Evolutionary conservation across 2,113 vertebrate species (phyloP).

Genomic region (Bubo scandiacus): DNA sequence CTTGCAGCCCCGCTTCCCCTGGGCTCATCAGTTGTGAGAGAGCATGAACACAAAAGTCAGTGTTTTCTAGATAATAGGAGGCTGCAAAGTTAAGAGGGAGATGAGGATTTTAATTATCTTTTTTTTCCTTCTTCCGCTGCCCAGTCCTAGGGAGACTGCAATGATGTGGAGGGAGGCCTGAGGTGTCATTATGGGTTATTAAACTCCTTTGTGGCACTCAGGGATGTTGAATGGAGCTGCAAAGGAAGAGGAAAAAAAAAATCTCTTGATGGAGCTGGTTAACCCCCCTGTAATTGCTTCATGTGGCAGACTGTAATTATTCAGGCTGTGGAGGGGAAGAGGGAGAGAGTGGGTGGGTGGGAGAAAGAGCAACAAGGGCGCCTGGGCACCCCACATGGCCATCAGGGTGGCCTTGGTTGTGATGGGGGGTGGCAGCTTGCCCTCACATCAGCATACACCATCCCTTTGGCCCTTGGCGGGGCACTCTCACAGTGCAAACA

Average conservation of each 20-base stretch:
- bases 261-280: not conserved
- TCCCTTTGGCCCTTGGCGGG: not conserved
- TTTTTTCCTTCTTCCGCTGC: not conserved
- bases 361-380: not conserved
- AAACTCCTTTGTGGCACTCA: conserved; percentile 31
- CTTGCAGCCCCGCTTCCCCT: not conserved
- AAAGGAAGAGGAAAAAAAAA: not conserved
- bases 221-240: conserved; percentile 9
- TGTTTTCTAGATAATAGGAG: not conserved
- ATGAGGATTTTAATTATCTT: conserved; percentile 16
- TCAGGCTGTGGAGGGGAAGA: not conserved
- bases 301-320: conserved; percentile 19
- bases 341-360: not conserved
- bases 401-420: not conserved
- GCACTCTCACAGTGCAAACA: not conserved
- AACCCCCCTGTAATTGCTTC: conserved; percentile 26
- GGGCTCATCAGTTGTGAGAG: not conserved
- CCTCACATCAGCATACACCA: accelerated
- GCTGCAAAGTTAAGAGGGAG: not conserved
- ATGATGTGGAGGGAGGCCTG: not conserved
- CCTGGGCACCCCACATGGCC: not conserved
- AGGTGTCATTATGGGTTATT: conserved; percentile 66
- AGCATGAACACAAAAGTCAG: accelerated
- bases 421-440: accelerated
- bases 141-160: not conserved